Conservation (phyloP, 1,140 invertebrate species). For the Trichonephila inaurata region DNA sequence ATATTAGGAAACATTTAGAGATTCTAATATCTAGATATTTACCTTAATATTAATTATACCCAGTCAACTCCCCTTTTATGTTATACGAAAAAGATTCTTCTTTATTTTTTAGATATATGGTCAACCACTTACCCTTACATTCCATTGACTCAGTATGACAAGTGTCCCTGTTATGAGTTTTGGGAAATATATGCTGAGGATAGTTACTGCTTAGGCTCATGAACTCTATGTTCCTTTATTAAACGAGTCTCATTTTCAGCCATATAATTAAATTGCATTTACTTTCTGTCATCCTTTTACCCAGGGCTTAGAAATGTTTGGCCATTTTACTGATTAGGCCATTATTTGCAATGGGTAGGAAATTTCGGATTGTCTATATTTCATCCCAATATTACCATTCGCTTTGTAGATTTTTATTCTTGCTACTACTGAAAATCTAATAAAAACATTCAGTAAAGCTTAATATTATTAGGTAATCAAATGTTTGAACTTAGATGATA, state of each 20-base stretch:
- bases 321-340: constrained; percentile 29
- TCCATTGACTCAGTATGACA: not conserved
- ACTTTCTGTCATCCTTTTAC: not conserved
- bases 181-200: not conserved
- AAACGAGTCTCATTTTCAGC: constrained; percentile 12
- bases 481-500: too few species aligned
- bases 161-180: not conserved
- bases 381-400: not conserved
- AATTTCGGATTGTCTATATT: not conserved
- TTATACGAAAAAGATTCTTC: not conserved
- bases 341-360: constrained; percentile 16
- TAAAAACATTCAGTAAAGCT: too few species aligned
- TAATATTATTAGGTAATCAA: too few species aligned
- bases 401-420: not conserved
- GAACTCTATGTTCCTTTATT: constrained; percentile 1
- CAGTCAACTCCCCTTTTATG: not conserved
- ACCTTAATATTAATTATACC: not conserved
- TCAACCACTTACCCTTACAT: not conserved
- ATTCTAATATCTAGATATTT: not conserved
- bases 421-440: not conserved
- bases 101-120: not conserved
- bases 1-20: too few species aligned
- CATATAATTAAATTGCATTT: constrained; percentile 18
- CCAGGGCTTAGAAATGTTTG: not conserved
- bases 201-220: not conserved